These are phyloP conservation scores for Amiota minor DNA, from an alignment of 2,888 invertebrate genomes.

Conservation along the genomic window DNA sequence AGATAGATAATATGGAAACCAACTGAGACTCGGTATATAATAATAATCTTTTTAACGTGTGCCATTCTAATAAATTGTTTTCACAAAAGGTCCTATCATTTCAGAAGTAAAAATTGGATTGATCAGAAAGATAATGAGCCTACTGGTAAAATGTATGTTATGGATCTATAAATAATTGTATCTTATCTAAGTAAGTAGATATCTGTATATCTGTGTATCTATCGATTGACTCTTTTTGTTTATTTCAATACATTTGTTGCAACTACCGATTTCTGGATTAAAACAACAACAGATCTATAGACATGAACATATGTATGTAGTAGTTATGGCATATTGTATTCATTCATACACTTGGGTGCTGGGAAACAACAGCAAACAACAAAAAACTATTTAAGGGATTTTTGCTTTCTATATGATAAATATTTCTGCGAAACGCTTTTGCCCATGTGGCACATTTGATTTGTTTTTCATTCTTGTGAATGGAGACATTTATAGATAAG, in stretches of 20 bases:
- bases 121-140: too few species aligned
- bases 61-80: too few species aligned
- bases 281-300: too few species aligned
- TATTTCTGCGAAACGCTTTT: background rate
- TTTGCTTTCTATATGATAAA: slow-evolving; percentile 12
- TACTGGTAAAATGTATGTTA: too few species aligned
- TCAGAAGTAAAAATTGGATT: too few species aligned
- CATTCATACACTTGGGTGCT: slow-evolving; percentile 1
- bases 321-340: background rate
- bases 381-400: slow-evolving; percentile 30
- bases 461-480: background rate
- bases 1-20: too few species aligned
- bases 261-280: too few species aligned
- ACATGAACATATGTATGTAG: too few species aligned
- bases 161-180: slow-evolving; percentile 53
- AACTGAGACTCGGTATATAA: too few species aligned
- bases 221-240: slow-evolving; percentile 15
- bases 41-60: too few species aligned
- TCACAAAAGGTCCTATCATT: too few species aligned
- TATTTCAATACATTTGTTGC: slow-evolving; percentile 4
- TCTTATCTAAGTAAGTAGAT: slow-evolving; percentile 40
- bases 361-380: background rate
- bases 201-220: slow-evolving; percentile 3
- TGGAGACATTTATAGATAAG: too few species aligned
- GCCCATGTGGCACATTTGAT: slow-evolving; percentile 2